Base-by-base conservation (phyloP, 2,888 invertebrate genomes). In the Siphlonurus alternatus region DNA sequence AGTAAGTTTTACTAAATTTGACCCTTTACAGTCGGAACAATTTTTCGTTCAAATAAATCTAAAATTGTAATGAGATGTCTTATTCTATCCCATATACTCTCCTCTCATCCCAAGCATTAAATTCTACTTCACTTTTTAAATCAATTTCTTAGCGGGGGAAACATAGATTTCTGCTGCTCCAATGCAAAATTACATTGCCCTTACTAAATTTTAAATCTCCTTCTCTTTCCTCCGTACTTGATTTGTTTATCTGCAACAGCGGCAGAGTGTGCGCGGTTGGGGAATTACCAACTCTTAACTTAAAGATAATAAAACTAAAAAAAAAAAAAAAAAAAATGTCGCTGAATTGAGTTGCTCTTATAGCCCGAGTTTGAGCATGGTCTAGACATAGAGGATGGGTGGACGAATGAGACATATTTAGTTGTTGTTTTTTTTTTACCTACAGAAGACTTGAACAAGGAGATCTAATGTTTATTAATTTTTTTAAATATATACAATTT, bases 141-240 rank as follows among this genome's bases (percentile, higher is more conserved):
- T 60, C 60, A 60, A 60, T 60, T 60, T 60, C 60, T 60, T n/a
- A 60, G 23, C 60, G 60, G 60, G 38, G 22, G 23, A 60, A 23
- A 23, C 60, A 60, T 60, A 60, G 60, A 60, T 20, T 60, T 60
- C 60, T 60, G 38, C 38, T 38, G 22, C 20, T 23, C 60, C 22
- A 60, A 60, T 60, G 60, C 19, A 23, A 60, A 60, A 60, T 60
- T 24, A 24, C 24, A 23, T 60, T 24, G 60, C 23, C 24, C 24
- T 22, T 38, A 38, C 38, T 38, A 38, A 38, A 38, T 38, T 38
- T 15, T 38, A 38, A 5, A 22, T 18, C 60, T 60, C 60, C 24
- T 60, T 60, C 5, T 60, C 60, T 22, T n/a, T 20, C 60, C 7
- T 60, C 22, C 23, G 20, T 19, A 59, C 22, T 24, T 20, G 15